A percentile compares a stretch with the other conserved stretches of the same genome.
Conservation (phyloP, 1,140 invertebrate genomes). For the Sesamia nonagrioides region DNA sequence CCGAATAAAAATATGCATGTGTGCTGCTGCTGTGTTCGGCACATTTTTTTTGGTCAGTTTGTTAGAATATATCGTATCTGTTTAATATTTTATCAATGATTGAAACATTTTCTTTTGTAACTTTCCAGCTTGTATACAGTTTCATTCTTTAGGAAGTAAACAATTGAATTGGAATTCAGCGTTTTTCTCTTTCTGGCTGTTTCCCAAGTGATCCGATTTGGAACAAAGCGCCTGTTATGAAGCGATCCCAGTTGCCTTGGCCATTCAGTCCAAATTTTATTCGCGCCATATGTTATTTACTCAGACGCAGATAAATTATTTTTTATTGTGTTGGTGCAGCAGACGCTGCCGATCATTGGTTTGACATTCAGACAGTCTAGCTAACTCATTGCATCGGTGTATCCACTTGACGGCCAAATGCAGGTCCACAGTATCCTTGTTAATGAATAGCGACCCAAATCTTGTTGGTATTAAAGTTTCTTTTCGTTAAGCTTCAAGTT, state of each 20-base stretch:
- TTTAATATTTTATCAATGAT: no score
- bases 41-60: no score
- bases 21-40: no score
- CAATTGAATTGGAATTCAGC: constrained; percentile 40
- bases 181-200: constrained; percentile 53
- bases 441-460: constrained; percentile 62
- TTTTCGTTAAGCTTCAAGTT: constrained; percentile 48
- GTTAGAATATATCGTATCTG: no score
- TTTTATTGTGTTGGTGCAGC: constrained; percentile 82
- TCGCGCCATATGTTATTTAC: constrained; percentile 83
- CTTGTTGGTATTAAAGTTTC: constrained; percentile 24
- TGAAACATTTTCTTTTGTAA: constrained; percentile 22
- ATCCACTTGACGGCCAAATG: constrained; percentile 57
- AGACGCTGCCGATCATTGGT: constrained; percentile 84
- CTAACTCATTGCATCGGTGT: constrained; percentile 78
- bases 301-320: constrained; percentile 85
- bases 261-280: constrained; percentile 69
- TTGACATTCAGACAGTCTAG: constrained; percentile 87
- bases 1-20: no score
- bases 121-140: constrained; percentile 18
- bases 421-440: constrained; percentile 43
- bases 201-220: constrained; percentile 56
- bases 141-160: constrained; percentile 19
- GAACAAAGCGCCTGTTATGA: constrained; percentile 25
- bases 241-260: constrained; percentile 39